Percentiles rank a stretch among this genome's conserved stretches.
Evolutionary conservation across 1,140 invertebrate species (phyloP).

Genomic region (Ooceraea biroi): DNA sequence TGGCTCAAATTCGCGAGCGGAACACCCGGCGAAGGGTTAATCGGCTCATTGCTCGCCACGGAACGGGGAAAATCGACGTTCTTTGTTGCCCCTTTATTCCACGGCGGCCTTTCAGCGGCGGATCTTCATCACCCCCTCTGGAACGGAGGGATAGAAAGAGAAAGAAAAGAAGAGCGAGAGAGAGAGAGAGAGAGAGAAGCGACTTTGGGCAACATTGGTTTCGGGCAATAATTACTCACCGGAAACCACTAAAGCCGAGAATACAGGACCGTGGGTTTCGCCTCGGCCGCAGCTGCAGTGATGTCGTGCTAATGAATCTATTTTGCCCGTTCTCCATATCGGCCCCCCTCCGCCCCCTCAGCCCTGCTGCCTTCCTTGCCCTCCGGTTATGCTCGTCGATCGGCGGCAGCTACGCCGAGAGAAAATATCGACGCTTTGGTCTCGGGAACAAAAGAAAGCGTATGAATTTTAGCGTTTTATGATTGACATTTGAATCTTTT

Average conservation of each 20-base stretch:
- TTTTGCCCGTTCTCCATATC: conserved; percentile 41
- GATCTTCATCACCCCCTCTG: conserved; percentile 29
- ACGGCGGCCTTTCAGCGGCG: conserved; percentile 15
- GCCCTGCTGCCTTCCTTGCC: not conserved
- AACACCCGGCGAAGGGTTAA: conserved; percentile 28
- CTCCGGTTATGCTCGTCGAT: not conserved
- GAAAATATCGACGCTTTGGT: not conserved
- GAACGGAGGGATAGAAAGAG: not conserved
- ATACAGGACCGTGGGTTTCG: conserved; percentile 42
- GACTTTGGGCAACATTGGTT: conserved; percentile 46
- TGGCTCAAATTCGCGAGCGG: not conserved
- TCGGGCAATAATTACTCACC: conserved; percentile 57
- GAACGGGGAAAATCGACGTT: conserved; percentile 47
- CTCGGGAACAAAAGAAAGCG: not conserved
- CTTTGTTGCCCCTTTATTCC: conserved; percentile 47
- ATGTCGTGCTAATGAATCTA: conserved; percentile 59
- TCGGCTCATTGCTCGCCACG: conserved; percentile 18
- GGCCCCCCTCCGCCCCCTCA: too few species aligned
- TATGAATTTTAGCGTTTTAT: not conserved
- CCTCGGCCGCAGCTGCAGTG: conserved; percentile 49
- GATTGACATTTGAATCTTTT: too few species aligned
- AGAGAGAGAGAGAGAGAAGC: not conserved
- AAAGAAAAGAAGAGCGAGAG: too few species aligned
- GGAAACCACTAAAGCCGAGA: conserved; percentile 34
- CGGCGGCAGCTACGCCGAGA: not conserved